phyloP scores from a whole-genome alignment of 37 sponge, comb jelly and placozoan genomes.

The Petrosia ficiformis region DNA sequence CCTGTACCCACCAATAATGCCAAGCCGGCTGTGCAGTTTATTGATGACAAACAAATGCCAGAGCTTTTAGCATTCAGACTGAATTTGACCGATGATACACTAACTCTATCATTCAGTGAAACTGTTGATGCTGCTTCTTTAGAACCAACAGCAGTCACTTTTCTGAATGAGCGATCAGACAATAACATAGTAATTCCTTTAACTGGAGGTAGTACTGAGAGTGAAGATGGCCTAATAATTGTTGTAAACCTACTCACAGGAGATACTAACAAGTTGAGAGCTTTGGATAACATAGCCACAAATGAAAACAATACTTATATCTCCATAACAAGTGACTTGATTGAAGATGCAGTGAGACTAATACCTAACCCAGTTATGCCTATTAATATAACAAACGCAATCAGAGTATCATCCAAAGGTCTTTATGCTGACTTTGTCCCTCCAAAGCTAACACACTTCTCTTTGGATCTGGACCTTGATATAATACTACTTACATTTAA shows the following conservation, averaged over 20 bases:
- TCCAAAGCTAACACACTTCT: constrained; percentile 57
- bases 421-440: constrained; percentile 41
- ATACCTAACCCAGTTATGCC: constrained; percentile 46
- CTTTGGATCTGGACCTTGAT: constrained; percentile 63
- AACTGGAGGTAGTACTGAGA: constrained; percentile 57
- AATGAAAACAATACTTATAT: constrained; percentile 65
- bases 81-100: constrained; percentile 56
- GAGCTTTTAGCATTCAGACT: constrained; percentile 57
- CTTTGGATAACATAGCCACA: constrained; percentile 54
- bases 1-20: constrained; percentile 57
- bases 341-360: constrained; percentile 59
- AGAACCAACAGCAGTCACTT: constrained; percentile 51
- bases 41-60: constrained; percentile 65
- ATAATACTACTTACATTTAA: constrained; percentile 59
- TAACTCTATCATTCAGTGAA: constrained; percentile 77
- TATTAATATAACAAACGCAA: constrained; percentile 24
- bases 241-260: constrained; percentile 37
- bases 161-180: constrained; percentile 29
- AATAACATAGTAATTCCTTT: constrained; percentile 39
- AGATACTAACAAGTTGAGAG: constrained; percentile 71
- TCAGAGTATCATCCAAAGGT: constrained; percentile 29
- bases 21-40: constrained; percentile 28
- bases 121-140: constrained; percentile 67
- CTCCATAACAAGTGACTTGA: constrained; percentile 43
- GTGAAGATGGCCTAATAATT: constrained; percentile 52